These are phyloP conservation scores for Drosophila kuntzei DNA, from an alignment of 2,888 invertebrate species.

Conservation along the genomic window DNA sequence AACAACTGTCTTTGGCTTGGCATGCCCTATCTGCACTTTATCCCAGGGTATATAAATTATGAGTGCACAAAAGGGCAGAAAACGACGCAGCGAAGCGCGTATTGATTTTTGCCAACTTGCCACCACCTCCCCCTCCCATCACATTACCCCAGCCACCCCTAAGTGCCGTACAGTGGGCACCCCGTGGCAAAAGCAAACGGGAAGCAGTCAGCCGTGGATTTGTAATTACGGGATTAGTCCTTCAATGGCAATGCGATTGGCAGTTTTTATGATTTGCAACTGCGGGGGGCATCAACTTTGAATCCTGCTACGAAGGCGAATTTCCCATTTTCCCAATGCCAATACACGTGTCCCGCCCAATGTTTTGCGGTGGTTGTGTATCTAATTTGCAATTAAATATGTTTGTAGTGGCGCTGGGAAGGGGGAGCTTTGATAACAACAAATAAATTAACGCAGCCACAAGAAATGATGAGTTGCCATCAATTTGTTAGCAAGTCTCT, in stretches of 20 bases:
- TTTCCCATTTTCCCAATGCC: slow-evolving; percentile 8
- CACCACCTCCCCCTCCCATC: not conserved
- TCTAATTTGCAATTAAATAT: slow-evolving; percentile 70
- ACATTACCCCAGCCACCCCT: not conserved
- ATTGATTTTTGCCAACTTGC: slow-evolving; percentile 63
- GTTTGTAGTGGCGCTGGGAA: slow-evolving; percentile 19
- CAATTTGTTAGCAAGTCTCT: slow-evolving; percentile 67
- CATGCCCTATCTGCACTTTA: not conserved
- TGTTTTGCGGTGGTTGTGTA: slow-evolving; percentile 9
- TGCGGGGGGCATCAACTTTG: slow-evolving; percentile 24
- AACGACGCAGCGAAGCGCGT: slow-evolving; percentile 37
- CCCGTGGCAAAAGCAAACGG: slow-evolving; percentile 7
- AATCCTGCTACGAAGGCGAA: slow-evolving; percentile 5
- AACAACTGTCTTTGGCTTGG: not conserved
- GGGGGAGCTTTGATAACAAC: slow-evolving; percentile 11
- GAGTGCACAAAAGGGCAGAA: slow-evolving; percentile 43
- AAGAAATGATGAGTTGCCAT: slow-evolving; percentile 35
- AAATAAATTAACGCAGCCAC: slow-evolving; percentile 29
- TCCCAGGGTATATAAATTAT: slow-evolving; percentile 66
- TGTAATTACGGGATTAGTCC: slow-evolving; percentile 77
- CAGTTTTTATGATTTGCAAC: slow-evolving; percentile 56
- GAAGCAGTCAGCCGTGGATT: slow-evolving; percentile 61
- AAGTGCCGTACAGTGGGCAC: not conserved
- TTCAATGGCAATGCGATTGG: slow-evolving; percentile 56
- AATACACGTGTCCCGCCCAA: slow-evolving; percentile 43